Conservation (phyloP, 30 jellyfish, hydroid and myxozoan genomes). For the Pelagia noctiluca region DNA sequence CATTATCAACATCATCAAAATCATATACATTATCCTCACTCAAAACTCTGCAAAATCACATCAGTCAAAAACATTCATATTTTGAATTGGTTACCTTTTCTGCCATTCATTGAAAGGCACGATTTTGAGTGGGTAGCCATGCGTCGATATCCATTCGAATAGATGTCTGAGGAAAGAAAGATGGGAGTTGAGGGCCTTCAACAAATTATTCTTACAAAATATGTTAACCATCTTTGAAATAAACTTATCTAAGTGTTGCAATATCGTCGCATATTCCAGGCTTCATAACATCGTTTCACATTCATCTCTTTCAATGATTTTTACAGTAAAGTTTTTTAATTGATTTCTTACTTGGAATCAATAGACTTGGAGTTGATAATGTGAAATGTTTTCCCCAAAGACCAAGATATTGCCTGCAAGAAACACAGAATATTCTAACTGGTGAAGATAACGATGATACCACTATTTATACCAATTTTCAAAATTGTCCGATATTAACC, state of each 20-base stretch:
- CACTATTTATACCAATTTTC: too few relatives aligned
- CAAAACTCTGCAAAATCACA: too few relatives aligned
- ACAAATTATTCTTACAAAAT: slow-evolving; percentile 4
- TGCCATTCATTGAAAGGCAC: slow-evolving; percentile 85
- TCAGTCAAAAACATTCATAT: too few relatives aligned
- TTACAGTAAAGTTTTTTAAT: not conserved
- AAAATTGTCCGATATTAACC: too few relatives aligned
- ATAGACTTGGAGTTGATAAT: slow-evolving; percentile 75
- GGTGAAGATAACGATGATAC: not conserved
- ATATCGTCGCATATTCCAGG: not conserved
- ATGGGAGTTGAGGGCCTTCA: not conserved
- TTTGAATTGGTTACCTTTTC: slow-evolving; percentile 60
- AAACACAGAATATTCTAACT: slow-evolving; percentile 12
- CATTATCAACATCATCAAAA: too few relatives aligned
- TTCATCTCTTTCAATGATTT: not conserved
- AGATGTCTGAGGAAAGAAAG: slow-evolving; percentile 53
- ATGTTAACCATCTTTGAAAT: too few relatives aligned
- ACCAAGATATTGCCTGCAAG: slow-evolving; percentile 81
- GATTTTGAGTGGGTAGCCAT: slow-evolving; percentile 90
- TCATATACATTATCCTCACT: too few relatives aligned
- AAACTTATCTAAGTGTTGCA: too few relatives aligned
- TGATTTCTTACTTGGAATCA: slow-evolving; percentile 81
- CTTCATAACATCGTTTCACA: not conserved
- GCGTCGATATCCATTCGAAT: slow-evolving; percentile 94
- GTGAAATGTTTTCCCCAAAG: slow-evolving; percentile 90